These are phyloP conservation scores for Stichopus chloronotus DNA, from an alignment of 35 echinoderm and acorn worm genomes.

Conservation along the genomic window DNA sequence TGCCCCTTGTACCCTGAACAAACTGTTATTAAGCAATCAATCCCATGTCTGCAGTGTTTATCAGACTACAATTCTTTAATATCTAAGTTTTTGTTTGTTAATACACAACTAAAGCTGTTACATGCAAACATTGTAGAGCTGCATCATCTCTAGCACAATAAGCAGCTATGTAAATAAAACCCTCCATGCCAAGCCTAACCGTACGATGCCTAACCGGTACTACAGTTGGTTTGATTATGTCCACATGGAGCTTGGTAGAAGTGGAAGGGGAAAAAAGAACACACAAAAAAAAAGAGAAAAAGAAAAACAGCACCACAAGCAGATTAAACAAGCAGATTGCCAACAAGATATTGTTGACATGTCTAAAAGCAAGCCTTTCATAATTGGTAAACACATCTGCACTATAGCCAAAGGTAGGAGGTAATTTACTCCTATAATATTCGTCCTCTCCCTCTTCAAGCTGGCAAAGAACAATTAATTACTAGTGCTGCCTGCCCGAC, in stretches of 20 bases:
- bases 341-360: slow-evolving; percentile 8
- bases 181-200: neutral
- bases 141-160: slow-evolving; percentile 31
- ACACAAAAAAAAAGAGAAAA: neutral
- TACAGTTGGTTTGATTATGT: slow-evolving; percentile 20
- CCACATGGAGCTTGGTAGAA: neutral
- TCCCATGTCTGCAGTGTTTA: slow-evolving; percentile 27
- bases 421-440: neutral
- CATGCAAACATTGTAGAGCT: slow-evolving; percentile 36
- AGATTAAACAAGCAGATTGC: slow-evolving; percentile 37
- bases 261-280: neutral
- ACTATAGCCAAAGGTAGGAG: neutral
- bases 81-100: slow-evolving; percentile 54
- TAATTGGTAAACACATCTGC: slow-evolving; percentile 31
- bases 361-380: slow-evolving; percentile 2
- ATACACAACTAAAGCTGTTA: slow-evolving; percentile 59
- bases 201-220: neutral
- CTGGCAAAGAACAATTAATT: slow-evolving; percentile 43
- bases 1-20: slow-evolving; percentile 49
- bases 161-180: slow-evolving; percentile 47
- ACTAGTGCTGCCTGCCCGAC: neutral
- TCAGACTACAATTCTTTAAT: slow-evolving; percentile 35
- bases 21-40: slow-evolving; percentile 53
- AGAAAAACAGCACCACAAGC: neutral
- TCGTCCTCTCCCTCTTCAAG: slow-evolving; percentile 1